Base-by-base conservation (phyloP, 2,797 vertebrate species). In the Coendou prehensilis region DNA sequence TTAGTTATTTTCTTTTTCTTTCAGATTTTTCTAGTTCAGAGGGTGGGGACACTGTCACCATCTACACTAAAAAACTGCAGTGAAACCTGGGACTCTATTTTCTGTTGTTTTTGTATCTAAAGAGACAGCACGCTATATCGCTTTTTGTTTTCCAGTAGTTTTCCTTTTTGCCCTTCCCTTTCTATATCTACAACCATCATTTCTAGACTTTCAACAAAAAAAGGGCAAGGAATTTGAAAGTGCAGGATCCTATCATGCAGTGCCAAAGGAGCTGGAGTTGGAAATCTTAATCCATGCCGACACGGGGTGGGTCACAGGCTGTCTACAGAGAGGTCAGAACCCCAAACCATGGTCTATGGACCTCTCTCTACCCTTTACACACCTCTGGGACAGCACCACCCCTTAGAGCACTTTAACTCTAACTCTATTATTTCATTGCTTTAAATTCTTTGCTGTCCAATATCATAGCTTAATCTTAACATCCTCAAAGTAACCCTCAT, bases 281-380 rank as follows among this genome's bases (percentile, higher is more conserved):
- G 56, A 75, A 88, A 82, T 82, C 63, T 79, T 45, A 78, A 67
- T 33, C 59, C 14, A 30, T 7, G 6, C 8, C 6, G 37, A 37
- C 20, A 4, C 5, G 3, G 0, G 15, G 23, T 57, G 20, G 3
- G 71, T 7, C 57, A 47, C 6, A 54, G 26, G 9, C 5, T 45
- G 3, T 18, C 6, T 41, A 8, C 23, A 54, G 50, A 20, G 41
- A 52, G 22, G 0, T 57, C 20, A 45, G 73, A 71, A 37, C 3
- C 75, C 18, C 33, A 7, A 26, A 28, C 41, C 9, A 33, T n/a
- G 26, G 22, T 1, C 4, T 59, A 18, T 37, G 10, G 52, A 37
- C 8, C 67, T 22, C 4, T 50, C 37, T 69, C 22, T n/a, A 33
- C 17, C 37, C 7, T 1, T 45, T 17, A 37, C 20, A 5, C 2